A percentile compares a stretch with the other conserved stretches of the same genome.
Evolutionary conservation across 2,888 invertebrate genomes (phyloP).

Genomic region (Nezara viridula): DNA sequence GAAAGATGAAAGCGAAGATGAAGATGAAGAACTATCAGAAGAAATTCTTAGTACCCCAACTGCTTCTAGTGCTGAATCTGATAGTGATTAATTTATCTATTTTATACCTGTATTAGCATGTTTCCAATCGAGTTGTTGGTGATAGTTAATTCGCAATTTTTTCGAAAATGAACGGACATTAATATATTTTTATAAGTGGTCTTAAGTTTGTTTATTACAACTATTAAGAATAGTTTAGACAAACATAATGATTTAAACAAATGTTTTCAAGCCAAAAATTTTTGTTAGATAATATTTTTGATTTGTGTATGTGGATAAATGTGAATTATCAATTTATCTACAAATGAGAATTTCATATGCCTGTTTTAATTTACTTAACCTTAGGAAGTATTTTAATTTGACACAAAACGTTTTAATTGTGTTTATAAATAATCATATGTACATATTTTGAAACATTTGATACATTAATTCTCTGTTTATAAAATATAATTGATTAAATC

Average conservation of each 20-base stretch:
- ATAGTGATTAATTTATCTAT: conserved; percentile 51
- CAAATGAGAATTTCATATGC: background rate
- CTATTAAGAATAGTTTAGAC: background rate
- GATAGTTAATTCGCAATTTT: background rate
- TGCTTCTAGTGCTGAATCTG: conserved; percentile 63
- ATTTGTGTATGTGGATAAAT: background rate
- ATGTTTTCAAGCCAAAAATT: background rate
- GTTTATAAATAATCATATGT: background rate
- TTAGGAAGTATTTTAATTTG: background rate
- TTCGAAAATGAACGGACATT: background rate
- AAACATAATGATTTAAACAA: background rate
- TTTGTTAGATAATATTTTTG: background rate
- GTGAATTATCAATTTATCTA: background rate
- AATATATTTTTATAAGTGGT: background rate
- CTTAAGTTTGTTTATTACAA: background rate
- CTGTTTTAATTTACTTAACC: background rate
- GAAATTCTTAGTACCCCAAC: conserved; percentile 66
- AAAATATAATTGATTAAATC: background rate
- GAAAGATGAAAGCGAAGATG: conserved; percentile 65
- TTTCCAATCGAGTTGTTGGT: background rate
- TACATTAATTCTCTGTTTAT: background rate
- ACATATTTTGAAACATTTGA: background rate
- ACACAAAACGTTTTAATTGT: background rate
- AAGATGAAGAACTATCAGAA: conserved; percentile 69
- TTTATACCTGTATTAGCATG: background rate